Percentiles rank a stretch among this genome's conserved stretches.
Evolutionary conservation across 2,888 invertebrate genomes (phyloP).

Genomic region (Ptilodon capucinus): DNA sequence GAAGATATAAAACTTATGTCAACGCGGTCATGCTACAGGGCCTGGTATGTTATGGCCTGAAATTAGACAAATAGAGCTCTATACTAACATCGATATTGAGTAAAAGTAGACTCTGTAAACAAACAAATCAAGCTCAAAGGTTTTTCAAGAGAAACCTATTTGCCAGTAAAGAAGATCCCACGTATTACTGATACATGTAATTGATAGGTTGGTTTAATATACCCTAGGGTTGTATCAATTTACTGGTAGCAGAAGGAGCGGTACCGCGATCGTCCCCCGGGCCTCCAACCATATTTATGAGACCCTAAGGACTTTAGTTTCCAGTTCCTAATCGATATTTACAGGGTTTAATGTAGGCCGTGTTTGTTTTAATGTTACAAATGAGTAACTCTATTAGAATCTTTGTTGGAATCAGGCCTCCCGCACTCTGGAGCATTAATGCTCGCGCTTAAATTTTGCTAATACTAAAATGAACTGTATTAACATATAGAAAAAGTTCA

Average conservation of each 20-base stretch:
- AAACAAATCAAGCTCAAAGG: not conserved
- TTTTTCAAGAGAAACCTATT: not conserved
- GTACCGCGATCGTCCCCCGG: conserved; percentile 58
- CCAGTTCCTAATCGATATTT: conserved; percentile 48
- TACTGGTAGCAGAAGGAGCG: conserved; percentile 60
- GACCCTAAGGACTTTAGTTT: conserved; percentile 58
- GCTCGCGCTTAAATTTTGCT: too few species aligned
- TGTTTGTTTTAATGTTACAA: not conserved
- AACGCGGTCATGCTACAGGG: too few species aligned
- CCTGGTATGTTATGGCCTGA: too few species aligned
- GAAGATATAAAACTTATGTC: too few species aligned
- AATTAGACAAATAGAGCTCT: too few species aligned
- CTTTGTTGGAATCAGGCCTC: too few species aligned
- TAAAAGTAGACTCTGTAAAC: too few species aligned
- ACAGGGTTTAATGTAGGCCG: conserved; percentile 11
- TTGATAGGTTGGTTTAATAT: conserved; percentile 52
- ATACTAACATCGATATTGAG: too few species aligned
- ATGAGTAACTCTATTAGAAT: too few species aligned
- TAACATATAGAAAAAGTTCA: too few species aligned
- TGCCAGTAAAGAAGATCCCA: not conserved
- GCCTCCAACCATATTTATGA: conserved; percentile 57
- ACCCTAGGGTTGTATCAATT: conserved; percentile 70
- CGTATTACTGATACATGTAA: conserved; percentile 22
- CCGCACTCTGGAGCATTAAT: too few species aligned
- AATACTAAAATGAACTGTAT: too few species aligned